phyloP scores from a whole-genome alignment of 2,888 invertebrate genomes.

The Pyrocoelia pectoralis region DNA sequence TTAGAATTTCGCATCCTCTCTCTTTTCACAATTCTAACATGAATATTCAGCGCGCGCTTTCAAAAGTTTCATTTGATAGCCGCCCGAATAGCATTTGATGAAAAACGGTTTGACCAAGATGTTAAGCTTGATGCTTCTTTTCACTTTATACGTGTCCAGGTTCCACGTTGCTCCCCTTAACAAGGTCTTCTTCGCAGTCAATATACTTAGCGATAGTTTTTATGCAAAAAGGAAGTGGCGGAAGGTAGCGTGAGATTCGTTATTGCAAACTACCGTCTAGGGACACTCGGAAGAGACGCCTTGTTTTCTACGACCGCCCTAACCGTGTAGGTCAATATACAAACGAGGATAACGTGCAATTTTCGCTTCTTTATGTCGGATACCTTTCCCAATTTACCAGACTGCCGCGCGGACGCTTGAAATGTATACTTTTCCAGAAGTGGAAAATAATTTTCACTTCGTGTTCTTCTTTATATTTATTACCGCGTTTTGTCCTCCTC shows the following conservation, averaged over 20 bases:
- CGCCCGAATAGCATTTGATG: constrained; percentile 38
- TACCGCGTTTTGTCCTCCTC: too few species aligned
- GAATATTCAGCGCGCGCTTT: constrained; percentile 42
- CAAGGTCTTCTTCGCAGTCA: constrained; percentile 46
- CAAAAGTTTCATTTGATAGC: constrained; percentile 43
- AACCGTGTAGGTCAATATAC: constrained; percentile 43
- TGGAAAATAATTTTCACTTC: constrained; percentile 37
- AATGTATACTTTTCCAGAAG: constrained; percentile 29
- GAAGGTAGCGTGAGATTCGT: constrained; percentile 44
- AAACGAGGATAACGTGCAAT: constrained; percentile 44
- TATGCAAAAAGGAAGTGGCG: constrained; percentile 41
- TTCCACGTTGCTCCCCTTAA: constrained; percentile 29
- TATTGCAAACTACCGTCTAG: constrained; percentile 45
- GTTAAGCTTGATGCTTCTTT: constrained; percentile 20
- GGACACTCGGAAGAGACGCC: constrained; percentile 41
- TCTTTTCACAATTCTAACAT: constrained; percentile 20
- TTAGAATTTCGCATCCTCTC: constrained; percentile 20
- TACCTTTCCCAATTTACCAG: constrained; percentile 31
- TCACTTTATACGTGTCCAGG: not conserved
- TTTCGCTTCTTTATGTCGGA: constrained; percentile 34
- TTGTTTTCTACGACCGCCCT: constrained; percentile 40
- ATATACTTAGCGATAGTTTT: constrained; percentile 45
- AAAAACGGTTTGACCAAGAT: constrained; percentile 36
- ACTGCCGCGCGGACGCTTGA: constrained; percentile 29
- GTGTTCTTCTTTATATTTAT: constrained; percentile 22